Evolutionary conservation across 2,797 vertebrate genomes (phyloP).

Genomic region (Galaxias olidus): DNA sequence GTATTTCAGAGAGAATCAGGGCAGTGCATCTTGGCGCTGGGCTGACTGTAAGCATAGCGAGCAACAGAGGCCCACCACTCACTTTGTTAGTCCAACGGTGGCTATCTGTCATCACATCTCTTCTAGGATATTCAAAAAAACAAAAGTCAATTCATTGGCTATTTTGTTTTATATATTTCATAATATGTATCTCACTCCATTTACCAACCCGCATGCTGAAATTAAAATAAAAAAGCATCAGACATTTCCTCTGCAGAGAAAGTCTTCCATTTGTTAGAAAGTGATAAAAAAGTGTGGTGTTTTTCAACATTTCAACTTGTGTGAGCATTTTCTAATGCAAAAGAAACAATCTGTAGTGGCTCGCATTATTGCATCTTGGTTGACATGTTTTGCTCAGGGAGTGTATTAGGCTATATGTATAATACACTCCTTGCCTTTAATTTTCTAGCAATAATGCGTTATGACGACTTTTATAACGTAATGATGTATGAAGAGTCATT

Average conservation of each 20-base stretch:
- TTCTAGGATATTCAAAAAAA: not conserved
- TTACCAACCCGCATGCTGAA: too few species aligned
- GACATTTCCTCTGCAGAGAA: too few species aligned
- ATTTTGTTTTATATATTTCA: conserved; percentile 9
- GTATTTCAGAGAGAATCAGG: not conserved
- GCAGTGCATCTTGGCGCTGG: conserved; percentile 33
- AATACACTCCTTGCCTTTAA: conserved; percentile 8
- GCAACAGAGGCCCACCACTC: conserved; percentile 56
- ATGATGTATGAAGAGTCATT: conserved; percentile 15
- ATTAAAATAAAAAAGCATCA: too few species aligned
- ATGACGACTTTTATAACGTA: conserved; percentile 31
- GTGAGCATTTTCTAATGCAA: conserved; percentile 3
- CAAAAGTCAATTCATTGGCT: conserved; percentile 17
- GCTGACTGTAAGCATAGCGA: conserved; percentile 43
- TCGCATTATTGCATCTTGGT: conserved; percentile 34
- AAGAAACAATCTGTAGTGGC: conserved; percentile 19
- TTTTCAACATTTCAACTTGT: conserved; percentile 5
- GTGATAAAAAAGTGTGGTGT: too few species aligned
- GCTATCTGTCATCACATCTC: conserved; percentile 50
- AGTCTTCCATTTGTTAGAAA: too few species aligned
- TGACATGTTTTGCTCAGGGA: conserved; percentile 33
- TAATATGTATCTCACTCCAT: too few species aligned
- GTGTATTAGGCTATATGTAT: too few species aligned
- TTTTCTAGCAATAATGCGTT: conserved; percentile 66
- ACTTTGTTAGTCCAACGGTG: conserved; percentile 28